Base-by-base conservation (phyloP, 2,113 vertebrate species). In the Perccottus glenii region DNA sequence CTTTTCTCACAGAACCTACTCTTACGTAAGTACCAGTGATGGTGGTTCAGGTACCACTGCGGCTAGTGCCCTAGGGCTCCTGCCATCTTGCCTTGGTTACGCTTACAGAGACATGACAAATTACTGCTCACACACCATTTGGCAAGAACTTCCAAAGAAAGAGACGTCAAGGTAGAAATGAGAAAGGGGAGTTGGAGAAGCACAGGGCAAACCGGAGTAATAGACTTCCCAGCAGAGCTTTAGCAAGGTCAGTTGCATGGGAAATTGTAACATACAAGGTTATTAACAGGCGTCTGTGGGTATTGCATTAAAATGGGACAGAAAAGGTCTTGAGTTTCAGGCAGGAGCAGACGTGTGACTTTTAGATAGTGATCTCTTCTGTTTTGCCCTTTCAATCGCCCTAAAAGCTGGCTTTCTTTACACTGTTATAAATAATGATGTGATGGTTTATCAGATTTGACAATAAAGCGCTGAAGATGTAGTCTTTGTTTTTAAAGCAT, bases 31-130 rank as follows among this genome's bases (percentile, higher is more conserved):
- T 63, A 63, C 65, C 61, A 72, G 81, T 78, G 84, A 77, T 50
- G 73, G 72, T 68, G 78, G 71, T 74, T 84, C 85, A 86, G 89
- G 90, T 91, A 85, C 64, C 60, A 49, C 33, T 43, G 73, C 65
- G 68, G 57, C 71, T 55, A n/a, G 58, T 67, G 73, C 84, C 83
- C 78, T 33, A n/a, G 77, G 84, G 79, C 64, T 61, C 50, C 73
- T 83, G 81, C 83, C 85, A 83, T 87, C 85, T 87, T 81, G 1
- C 83, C 83, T 87, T 67, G 78, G 87, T 78, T 87, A 78, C 76
- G 87, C 84, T 87, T 70, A 67, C 76, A 88, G 78, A 87, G 81
- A 87, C 82, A 87, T 63, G 87, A 91, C 85, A 90, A 91, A 92
- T 87, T 87, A 85, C 81, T 33, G 65, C 81, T 85, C 82, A 70